Evolutionary conservation across 2,113 vertebrate genomes (phyloP).

Genomic region (Columbina picui): DNA sequence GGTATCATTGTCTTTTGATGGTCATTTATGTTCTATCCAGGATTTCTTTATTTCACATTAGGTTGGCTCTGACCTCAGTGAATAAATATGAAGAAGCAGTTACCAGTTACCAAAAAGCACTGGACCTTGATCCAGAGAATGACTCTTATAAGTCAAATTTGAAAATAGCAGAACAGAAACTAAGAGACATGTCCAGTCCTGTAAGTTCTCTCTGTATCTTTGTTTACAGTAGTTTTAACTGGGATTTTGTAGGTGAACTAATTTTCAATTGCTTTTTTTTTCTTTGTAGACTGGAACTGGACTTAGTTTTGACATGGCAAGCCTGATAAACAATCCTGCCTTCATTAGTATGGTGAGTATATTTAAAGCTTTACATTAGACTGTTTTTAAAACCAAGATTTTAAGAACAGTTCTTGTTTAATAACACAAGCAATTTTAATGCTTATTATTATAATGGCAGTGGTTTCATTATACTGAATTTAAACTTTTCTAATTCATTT

Average conservation of each 20-base stretch:
- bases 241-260: constrained; percentile 16
- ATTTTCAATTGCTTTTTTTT: constrained; percentile 46
- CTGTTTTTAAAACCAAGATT: background rate
- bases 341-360: constrained; percentile 97
- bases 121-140: constrained; percentile 95
- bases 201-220: constrained; percentile 79
- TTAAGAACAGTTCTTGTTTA: background rate
- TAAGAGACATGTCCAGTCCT: constrained; percentile 90
- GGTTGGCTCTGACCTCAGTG: constrained; percentile 92
- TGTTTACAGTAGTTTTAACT: constrained; percentile 12
- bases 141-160: constrained; percentile 97
- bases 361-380: background rate
- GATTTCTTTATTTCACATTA: constrained; percentile 64
- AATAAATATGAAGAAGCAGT: constrained; percentile 95
- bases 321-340: constrained; percentile 97
- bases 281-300: constrained; percentile 88
- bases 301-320: constrained; percentile 96
- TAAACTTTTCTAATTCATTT: background rate
- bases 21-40: background rate
- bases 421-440: background rate
- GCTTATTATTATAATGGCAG: background rate
- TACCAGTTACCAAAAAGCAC: constrained; percentile 92
- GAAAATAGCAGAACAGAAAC: constrained; percentile 96
- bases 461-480: background rate
- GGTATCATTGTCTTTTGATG: background rate